These are phyloP conservation scores for Macrosoma leucophasiata DNA, from an alignment of 2,888 invertebrate species.

Conservation along the genomic window DNA sequence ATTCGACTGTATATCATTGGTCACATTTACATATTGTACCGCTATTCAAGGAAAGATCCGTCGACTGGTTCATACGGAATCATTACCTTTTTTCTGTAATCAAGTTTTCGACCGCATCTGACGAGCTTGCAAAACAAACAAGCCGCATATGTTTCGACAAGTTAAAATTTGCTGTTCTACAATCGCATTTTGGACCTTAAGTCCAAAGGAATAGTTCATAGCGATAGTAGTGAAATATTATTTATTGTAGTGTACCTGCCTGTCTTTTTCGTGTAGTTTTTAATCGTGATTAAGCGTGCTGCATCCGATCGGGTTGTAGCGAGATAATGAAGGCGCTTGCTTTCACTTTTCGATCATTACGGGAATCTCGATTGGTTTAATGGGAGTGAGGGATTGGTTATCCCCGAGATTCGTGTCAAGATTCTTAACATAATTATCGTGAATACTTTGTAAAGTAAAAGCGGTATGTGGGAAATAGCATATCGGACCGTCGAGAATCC, in stretches of 20 bases:
- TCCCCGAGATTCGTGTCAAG: conserved; percentile 28
- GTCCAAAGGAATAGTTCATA: no score
- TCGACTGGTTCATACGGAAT: conserved; percentile 50
- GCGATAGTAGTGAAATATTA: background rate
- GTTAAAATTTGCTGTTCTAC: conserved; percentile 32
- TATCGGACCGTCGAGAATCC: no score
- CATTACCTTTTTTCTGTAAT: conserved; percentile 56
- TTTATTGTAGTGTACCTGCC: conserved; percentile 7
- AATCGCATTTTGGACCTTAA: conserved; percentile 26
- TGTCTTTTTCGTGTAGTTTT: conserved; percentile 40
- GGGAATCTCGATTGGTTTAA: conserved; percentile 32
- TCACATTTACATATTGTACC: conserved; percentile 62
- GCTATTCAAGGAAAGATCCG: conserved; percentile 54
- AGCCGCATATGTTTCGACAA: conserved; percentile 38
- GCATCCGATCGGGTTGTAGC: conserved; percentile 51
- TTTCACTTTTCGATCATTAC: conserved; percentile 67
- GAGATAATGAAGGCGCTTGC: conserved; percentile 54
- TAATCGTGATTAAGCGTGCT: conserved; percentile 55
- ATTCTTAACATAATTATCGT: conserved; percentile 28
- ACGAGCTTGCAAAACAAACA: conserved; percentile 61
- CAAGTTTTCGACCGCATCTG: conserved; percentile 54
- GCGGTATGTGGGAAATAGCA: conserved; percentile 17
- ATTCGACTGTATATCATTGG: conserved; percentile 45
- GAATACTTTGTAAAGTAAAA: conserved; percentile 21
- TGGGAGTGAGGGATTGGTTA: conserved; percentile 30